phyloP scores from a whole-genome alignment of 2,113 vertebrate species.

The Pedionomus torquatus region DNA sequence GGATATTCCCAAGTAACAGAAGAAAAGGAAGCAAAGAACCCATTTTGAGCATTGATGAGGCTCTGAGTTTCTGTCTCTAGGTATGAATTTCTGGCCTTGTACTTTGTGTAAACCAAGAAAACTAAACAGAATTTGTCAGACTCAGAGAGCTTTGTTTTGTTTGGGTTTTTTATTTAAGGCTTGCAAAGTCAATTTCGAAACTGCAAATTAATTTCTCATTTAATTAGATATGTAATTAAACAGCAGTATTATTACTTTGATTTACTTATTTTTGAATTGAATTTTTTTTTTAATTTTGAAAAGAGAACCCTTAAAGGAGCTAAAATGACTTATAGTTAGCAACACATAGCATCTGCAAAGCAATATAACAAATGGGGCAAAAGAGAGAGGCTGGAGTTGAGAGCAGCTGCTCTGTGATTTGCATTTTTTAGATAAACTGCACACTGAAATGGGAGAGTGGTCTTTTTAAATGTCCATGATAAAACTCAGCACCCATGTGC shows the following conservation, averaged over 20 bases:
- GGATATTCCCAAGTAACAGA: neutral
- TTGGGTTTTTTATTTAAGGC: neutral
- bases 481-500: neutral
- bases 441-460: neutral
- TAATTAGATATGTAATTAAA: constrained; percentile 27
- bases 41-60: neutral
- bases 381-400: neutral
- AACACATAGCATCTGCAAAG: neutral
- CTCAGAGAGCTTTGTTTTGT: neutral
- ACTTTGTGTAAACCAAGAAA: neutral
- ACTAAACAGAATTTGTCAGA: neutral
- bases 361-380: neutral
- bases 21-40: neutral
- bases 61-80: neutral
- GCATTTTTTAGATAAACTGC: neutral
- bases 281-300: no score
- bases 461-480: neutral
- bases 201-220: neutral
- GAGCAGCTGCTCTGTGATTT: neutral
- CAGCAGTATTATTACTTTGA: neutral
- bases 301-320: neutral
- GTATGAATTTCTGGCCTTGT: neutral
- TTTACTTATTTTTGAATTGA: neutral
- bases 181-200: neutral
- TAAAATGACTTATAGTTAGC: neutral